Evolutionary conservation across 2,888 invertebrate genomes (phyloP).

Genomic region (Caenorhabditis imperialis): DNA sequence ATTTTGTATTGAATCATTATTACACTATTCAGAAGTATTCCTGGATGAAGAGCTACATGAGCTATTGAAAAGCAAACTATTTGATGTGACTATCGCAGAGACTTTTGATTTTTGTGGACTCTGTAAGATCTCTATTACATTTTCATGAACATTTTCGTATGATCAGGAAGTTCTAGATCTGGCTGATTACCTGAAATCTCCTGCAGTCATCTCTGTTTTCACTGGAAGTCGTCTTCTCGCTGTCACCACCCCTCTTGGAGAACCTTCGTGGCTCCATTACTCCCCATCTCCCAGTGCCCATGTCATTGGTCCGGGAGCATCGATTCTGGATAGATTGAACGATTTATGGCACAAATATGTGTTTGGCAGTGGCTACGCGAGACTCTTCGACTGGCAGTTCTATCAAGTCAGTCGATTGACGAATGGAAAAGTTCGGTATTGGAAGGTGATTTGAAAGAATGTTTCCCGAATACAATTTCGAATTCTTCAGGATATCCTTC

Average conservation of each 20-base stretch:
- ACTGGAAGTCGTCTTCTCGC: constrained; percentile 29
- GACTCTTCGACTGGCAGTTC: constrained; percentile 34
- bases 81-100: constrained; percentile 48
- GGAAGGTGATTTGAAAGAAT: constrained; percentile 14
- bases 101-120: constrained; percentile 53
- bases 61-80: constrained; percentile 21
- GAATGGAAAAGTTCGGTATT: constrained; percentile 24
- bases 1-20: neutral
- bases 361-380: constrained; percentile 16
- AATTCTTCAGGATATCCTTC: constrained; percentile 25
- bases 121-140: constrained; percentile 24
- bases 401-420: constrained; percentile 19
- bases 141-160: too few species aligned
- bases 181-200: constrained; percentile 24
- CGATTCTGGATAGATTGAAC: constrained; percentile 25
- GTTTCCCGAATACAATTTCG: neutral
- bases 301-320: constrained; percentile 6
- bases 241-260: constrained; percentile 15
- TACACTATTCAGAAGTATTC: constrained; percentile 18
- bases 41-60: constrained; percentile 30
- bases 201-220: constrained; percentile 37
- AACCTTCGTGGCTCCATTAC: constrained; percentile 32
- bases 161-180: constrained; percentile 16
- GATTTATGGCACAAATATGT: constrained; percentile 31
- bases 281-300: constrained; percentile 22